Conservation (phyloP, 2,797 vertebrate genomes). For the Amblyopsis hoosieri region DNA sequence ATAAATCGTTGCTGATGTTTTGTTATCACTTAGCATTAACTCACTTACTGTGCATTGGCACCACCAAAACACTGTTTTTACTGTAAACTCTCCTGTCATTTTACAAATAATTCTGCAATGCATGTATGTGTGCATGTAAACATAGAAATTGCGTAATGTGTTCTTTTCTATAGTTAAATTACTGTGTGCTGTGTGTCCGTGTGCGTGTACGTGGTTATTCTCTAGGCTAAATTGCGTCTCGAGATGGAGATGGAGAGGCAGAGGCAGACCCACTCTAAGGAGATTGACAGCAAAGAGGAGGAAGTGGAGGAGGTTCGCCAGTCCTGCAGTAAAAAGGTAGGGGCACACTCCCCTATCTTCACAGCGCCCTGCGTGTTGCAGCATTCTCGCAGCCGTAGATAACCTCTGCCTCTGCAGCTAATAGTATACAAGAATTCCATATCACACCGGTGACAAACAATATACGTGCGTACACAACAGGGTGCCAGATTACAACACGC, state of each 20-base stretch:
- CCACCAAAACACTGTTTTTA: too few relatives aligned
- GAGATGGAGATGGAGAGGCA: conserved; percentile 98
- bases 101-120: neutral
- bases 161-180: too few relatives aligned
- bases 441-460: conserved; percentile 7
- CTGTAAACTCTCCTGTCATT: too few relatives aligned
- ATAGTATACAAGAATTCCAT: conserved; percentile 9
- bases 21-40: too few relatives aligned
- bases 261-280: conserved; percentile 93
- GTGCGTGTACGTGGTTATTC: conserved; percentile 8
- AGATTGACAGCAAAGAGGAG: conserved; percentile 94
- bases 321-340: conserved; percentile 96
- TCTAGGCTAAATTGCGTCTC: conserved; percentile 90
- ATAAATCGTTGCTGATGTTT: too few relatives aligned
- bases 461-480: conserved; percentile 3
- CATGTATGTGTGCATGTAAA: neutral
- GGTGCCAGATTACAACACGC: neutral
- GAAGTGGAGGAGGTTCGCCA: conserved; percentile 95
- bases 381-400: conserved; percentile 1
- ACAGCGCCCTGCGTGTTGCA: too few relatives aligned
- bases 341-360: conserved; percentile 15
- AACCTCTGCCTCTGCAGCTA: conserved; percentile 4
- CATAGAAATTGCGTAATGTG: neutral
- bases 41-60: too few relatives aligned
- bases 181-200: neutral